Evolutionary conservation across 2,113 vertebrate genomes (phyloP), one percentile per base, ranked within the genome.

Genomic region (Lepus europaeus): DNA sequence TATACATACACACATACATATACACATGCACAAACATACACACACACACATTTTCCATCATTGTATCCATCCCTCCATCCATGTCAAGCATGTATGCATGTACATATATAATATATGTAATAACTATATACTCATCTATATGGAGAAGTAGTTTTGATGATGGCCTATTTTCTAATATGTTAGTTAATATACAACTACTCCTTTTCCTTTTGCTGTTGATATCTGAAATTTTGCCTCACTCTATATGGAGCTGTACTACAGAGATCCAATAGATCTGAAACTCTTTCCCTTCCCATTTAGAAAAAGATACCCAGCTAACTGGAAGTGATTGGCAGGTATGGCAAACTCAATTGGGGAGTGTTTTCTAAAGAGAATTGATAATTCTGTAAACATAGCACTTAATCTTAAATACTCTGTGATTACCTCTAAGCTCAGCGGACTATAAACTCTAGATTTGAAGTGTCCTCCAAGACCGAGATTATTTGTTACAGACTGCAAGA

Each of bases 361-460:
- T 95, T 96, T 97, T 93, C 84, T 73, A 91, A 91, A 94, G 45
- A 68, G 63, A 95, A 93, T 91, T 84, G 23, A 33, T 97, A 93
- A 29, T 85, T 93, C 63, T 80, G 56, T 90, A 94, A 97, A 90
- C 82, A 82, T 5, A 95, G n/a, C 69, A 87, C 29, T 97, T 95
- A 94, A 85, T 93, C n/a, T 93, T 90, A 93, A 96, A 69, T 87
- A 90, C 49, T 61, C 64, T 91, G 76, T 95, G 49, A 94, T 97
- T 95, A 96, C 90, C 68, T 87, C 85, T 59, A 96, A 95, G 81
- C 72, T 93, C 72, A 95, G 25, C 90, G 69, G 39, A 93, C 87
- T 93, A 91, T 90, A 85, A 97, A 95, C 73, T 82, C 12, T 53
- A 94, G 68, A 73, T 59, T 63, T 88, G 81, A 78, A 94, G 90